Base-by-base conservation (phyloP, 2,888 invertebrate genomes). In the Tetrapedia diversipes region DNA sequence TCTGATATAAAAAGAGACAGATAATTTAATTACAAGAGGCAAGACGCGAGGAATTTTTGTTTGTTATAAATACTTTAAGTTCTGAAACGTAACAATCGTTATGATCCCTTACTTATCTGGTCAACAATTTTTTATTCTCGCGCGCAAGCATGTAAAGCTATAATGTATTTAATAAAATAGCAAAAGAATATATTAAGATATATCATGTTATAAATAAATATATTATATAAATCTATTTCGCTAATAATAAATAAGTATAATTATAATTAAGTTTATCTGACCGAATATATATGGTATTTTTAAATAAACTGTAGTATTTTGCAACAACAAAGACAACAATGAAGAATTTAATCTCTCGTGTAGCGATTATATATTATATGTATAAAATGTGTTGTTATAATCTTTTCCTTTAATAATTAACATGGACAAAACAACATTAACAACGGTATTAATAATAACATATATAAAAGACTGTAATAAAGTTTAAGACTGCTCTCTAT, bases 1-100 rank as follows among this genome's bases (percentile, higher is more conserved):
- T 85, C 83, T 73, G 72, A 53, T 76, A 77, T 81, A 66, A 73
- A 60, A 64, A 78, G n/a, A n/a, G n/a, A n/a, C n/a, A 32, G 68
- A 64, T n/a, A 19, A 34, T 53, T 51, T 47, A 65, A 73, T 51
- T 47, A 69, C 22, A 49, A 72, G 16, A 56, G 24, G 29, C 14
- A 22, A 54, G 27, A 27, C 22, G 37, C 37, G 57, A 49, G 29
- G 34, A 60, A n/a, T n/a, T n/a, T n/a, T n/a, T n/a, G n/a, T n/a
- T 39, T 61, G 37, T 29, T 43, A 56, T 45, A 19, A 43, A 66
- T 22, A 45, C 27, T 19, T 54, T 24, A 19, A 19, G 1, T 16
- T 65, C 19, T 57, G 56, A 59, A 34, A 56, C 66, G 34, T 72
- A 54, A 63, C 7, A 54, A 47, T 24, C 2, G 6, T 54, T 57